A percentile compares a stretch with the other conserved stretches of the same genome.
These are phyloP conservation scores for Cryptus armator DNA, from an alignment of 2,888 invertebrate species.

Conservation along the genomic window DNA sequence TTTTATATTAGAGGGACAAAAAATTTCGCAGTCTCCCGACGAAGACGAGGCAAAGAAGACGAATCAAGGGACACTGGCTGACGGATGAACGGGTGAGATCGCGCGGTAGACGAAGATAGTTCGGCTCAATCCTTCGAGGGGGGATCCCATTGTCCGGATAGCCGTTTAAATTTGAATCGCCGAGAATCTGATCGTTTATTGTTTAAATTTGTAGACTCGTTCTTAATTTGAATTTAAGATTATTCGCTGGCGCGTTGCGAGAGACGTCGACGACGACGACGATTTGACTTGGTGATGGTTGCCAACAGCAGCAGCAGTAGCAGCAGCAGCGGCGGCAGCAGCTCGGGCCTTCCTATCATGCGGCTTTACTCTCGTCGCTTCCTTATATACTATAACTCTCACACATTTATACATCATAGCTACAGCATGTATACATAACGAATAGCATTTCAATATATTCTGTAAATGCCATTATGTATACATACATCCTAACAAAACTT, in stretches of 20 bases:
- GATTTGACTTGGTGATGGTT: slow-evolving; percentile 84
- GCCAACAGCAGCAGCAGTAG: slow-evolving; percentile 71
- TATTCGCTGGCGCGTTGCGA: slow-evolving; percentile 83
- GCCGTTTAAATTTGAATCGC: slow-evolving; percentile 83
- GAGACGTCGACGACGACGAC: slow-evolving; percentile 72
- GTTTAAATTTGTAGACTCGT: slow-evolving; percentile 84
- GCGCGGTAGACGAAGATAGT: slow-evolving; percentile 48
- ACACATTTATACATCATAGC: slow-evolving; percentile 54
- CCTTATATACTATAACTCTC: slow-evolving; percentile 43
- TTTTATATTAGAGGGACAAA: background rate
- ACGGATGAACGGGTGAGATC: slow-evolving; percentile 55
- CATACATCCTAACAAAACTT: background rate
- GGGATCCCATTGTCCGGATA: slow-evolving; percentile 79
- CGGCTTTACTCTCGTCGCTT: slow-evolving; percentile 44
- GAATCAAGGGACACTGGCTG: slow-evolving; percentile 22
- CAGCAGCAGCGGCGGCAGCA: slow-evolving; percentile 63
- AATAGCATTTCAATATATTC: slow-evolving; percentile 29
- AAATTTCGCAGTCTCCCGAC: slow-evolving; percentile 1
- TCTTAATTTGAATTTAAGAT: slow-evolving; percentile 84
- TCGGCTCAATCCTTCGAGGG: slow-evolving; percentile 62
- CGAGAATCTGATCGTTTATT: slow-evolving; percentile 83
- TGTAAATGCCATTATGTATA: slow-evolving; percentile 12
- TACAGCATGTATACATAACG: slow-evolving; percentile 12
- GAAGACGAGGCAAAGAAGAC: slow-evolving; percentile 13
- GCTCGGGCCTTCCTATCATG: slow-evolving; percentile 68